These are phyloP conservation scores for Stenoptilia bipunctidactyla DNA, from an alignment of 2,888 invertebrate genomes.

Conservation along the genomic window DNA sequence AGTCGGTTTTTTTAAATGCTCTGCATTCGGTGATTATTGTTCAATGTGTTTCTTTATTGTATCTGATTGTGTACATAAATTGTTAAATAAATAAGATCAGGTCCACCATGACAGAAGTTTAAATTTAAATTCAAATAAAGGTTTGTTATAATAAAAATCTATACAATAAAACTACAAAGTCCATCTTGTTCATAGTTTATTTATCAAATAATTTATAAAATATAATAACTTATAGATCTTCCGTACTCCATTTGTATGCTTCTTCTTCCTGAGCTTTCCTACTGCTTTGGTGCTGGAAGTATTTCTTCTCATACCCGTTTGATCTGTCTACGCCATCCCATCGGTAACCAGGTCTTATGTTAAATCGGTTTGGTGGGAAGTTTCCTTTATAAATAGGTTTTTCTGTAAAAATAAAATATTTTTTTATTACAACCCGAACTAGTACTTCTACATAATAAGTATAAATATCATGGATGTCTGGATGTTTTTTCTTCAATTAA, in stretches of 20 bases:
- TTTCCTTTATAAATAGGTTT: constrained; percentile 86
- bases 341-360: constrained; percentile 91
- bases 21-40: no score
- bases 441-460: no score
- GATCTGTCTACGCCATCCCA: constrained; percentile 99
- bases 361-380: constrained; percentile 92
- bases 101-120: no score
- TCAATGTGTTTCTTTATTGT: no score
- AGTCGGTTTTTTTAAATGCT: no score
- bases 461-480: no score
- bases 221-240: constrained; percentile 86
- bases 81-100: no score
- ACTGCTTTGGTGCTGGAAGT: constrained; percentile 83
- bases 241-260: constrained; percentile 93
- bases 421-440: no score
- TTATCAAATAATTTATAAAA: not conserved
- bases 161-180: not conserved
- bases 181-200: not conserved
- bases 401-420: constrained; percentile 49
- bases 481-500: no score
- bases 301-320: constrained; percentile 94
- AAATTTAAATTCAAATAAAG: no score
- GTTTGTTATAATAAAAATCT: no score
- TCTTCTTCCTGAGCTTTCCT: constrained; percentile 84
- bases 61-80: no score